Percentiles rank a stretch among this genome's conserved stretches.
These are phyloP conservation scores for Silurus lanzhouensis DNA, from an alignment of 2,797 vertebrate genomes.

Conservation along the genomic window DNA sequence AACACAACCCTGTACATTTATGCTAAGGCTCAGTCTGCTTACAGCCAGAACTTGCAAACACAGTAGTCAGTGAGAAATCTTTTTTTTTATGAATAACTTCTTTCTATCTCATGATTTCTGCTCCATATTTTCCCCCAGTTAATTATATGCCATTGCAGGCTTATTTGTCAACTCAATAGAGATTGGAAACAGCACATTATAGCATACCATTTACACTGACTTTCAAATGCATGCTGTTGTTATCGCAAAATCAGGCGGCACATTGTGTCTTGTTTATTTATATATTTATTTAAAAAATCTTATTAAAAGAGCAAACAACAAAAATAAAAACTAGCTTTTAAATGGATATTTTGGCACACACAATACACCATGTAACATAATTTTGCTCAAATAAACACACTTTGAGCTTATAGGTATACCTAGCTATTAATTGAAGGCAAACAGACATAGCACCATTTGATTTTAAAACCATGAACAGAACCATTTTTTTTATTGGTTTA, in stretches of 20 bases:
- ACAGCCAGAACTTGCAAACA: constrained; percentile 13
- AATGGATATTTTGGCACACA: constrained; percentile 52
- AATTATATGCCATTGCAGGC: not conserved
- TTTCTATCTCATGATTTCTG: not conserved
- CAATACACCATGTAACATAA: constrained; percentile 49
- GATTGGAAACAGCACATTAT: not conserved
- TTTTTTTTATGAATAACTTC: constrained; percentile 6
- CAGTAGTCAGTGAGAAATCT: constrained; percentile 28
- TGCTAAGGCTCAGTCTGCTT: not conserved
- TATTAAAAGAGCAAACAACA: constrained; percentile 42
- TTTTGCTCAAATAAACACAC: constrained; percentile 36
- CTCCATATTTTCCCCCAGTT: not conserved
- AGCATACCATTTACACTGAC: not conserved
- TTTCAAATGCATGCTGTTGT: constrained; percentile 8
- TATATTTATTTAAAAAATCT: constrained; percentile 40
- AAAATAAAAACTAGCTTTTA: constrained; percentile 34
- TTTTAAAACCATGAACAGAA: constrained; percentile 62
- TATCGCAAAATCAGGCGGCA: constrained; percentile 11
- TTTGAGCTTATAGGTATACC: constrained; percentile 44
- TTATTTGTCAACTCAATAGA: not conserved
- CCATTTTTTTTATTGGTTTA: constrained; percentile 61
- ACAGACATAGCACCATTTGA: constrained; percentile 74
- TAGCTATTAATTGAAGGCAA: constrained; percentile 69
- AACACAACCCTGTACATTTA: not conserved
- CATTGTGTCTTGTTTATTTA: constrained; percentile 44